Percentiles rank a stretch among this genome's conserved stretches.
phyloP scores from a whole-genome alignment of 2,888 invertebrate genomes.

The Choreutis nemorana region DNA sequence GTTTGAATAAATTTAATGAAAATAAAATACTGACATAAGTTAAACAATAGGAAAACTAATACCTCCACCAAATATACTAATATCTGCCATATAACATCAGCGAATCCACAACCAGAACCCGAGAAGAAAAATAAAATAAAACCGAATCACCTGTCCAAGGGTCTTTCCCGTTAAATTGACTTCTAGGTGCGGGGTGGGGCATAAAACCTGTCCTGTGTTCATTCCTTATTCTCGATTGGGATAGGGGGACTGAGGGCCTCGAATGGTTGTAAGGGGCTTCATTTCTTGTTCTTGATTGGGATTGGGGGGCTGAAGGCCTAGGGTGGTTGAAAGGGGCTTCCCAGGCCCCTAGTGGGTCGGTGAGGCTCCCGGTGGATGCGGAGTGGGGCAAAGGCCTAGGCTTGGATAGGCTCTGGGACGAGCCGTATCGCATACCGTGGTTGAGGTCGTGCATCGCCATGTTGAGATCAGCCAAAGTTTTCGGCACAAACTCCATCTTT shows the following conservation, averaged over 20 bases:
- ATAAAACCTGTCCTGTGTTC: constrained; percentile 29
- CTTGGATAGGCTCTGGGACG: constrained; percentile 53
- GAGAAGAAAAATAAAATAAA: constrained; percentile 23
- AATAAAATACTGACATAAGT: too few species aligned
- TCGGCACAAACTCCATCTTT: constrained; percentile 90
- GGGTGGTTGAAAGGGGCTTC: constrained; percentile 30
- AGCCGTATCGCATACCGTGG: constrained; percentile 69
- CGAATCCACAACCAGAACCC: constrained; percentile 38
- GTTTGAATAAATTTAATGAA: too few species aligned
- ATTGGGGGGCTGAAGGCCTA: constrained; percentile 14
- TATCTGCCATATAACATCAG: background rate
- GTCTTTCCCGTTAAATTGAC: constrained; percentile 57
- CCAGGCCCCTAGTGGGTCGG: constrained; percentile 50
- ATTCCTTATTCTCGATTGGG: constrained; percentile 13
- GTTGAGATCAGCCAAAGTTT: constrained; percentile 86
- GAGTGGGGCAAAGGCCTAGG: constrained; percentile 37
- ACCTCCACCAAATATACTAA: too few species aligned
- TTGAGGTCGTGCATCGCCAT: constrained; percentile 77
- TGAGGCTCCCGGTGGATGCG: constrained; percentile 48
- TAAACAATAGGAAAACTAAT: too few species aligned
- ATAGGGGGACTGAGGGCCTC: constrained; percentile 9
- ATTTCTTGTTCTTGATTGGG: too few species aligned
- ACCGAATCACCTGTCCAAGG: constrained; percentile 70
- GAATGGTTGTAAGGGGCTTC: constrained; percentile 4
- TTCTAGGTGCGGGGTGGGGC: constrained; percentile 45